Evolutionary conservation across 2,888 invertebrate genomes (phyloP), one percentile per base, ranked within the genome.

Genomic region (Phragmatobia fuliginosa): DNA sequence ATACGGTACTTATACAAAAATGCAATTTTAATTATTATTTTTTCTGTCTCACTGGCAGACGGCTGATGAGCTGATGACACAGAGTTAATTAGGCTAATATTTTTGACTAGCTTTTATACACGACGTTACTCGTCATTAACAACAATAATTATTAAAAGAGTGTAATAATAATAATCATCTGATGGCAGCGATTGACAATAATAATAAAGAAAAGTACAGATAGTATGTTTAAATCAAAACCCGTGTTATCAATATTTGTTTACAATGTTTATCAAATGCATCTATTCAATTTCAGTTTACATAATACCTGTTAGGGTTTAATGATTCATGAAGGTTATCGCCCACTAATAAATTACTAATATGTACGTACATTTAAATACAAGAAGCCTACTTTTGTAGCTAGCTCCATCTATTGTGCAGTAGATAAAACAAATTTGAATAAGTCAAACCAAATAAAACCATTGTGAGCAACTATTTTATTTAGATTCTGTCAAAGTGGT

Each of bases 391-490:
- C 0, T 16, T 58, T 28, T 28, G 6, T 31, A 10, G 32, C 31
- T 32, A 45, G 21, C 56, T 60, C 41, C 72, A 77, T 73, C 72
- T 75, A 28, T 67, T 70, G 70, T 59, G 67, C 21, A 77, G 52
- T 70, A 68, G 70, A 52, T 52, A 28, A 14, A 52, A 45, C 21
- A 7, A 18, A 0, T 41, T 41, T 16, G 0, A 18, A 41, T 5
- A 41, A 2, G 18, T 41, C 16, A 16, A 36, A 36, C 36, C 5
- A 11, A 36, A 36, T 1, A 1, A 36, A 33, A 33, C 2, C 36
- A n/a, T n/a, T 38, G 38, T 14, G 0, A 38, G 38, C 21, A 14
- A 45, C 45, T 45, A 6, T 45, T 21, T n/a, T n/a, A n/a, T n/a
- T 16, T 10, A 16, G 11, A 41, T 41, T 2, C 14, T 41, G 10